These are phyloP conservation scores for Protaetia brevitarsis DNA, from an alignment of 1,140 invertebrate genomes.

Conservation along the genomic window DNA sequence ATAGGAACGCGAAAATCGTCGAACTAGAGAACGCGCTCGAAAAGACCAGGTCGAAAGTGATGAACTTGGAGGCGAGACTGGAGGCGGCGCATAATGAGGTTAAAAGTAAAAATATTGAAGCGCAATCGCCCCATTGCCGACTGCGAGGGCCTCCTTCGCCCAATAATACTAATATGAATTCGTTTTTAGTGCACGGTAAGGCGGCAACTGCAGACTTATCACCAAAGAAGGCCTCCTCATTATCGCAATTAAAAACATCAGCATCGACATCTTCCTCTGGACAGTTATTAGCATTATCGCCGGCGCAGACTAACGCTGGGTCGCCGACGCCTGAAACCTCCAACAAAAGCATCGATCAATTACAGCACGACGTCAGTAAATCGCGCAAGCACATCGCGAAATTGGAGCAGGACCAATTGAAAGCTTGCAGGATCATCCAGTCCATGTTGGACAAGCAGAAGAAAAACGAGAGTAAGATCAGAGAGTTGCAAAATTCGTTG, in stretches of 20 bases:
- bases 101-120: slow-evolving; percentile 30
- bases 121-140: slow-evolving; percentile 35
- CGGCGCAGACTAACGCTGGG: slow-evolving; percentile 2
- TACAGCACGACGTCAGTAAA: slow-evolving; percentile 1
- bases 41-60: slow-evolving; percentile 34
- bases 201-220: slow-evolving; percentile 14
- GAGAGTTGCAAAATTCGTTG: slow-evolving; percentile 36
- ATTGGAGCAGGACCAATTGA: slow-evolving; percentile 45
- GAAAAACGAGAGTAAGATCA: slow-evolving; percentile 47
- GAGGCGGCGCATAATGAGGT: slow-evolving; percentile 34
- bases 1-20: slow-evolving; percentile 33
- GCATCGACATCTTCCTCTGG: background rate
- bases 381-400: slow-evolving; percentile 38
- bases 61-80: slow-evolving; percentile 34
- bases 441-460: slow-evolving; percentile 41
- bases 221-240: slow-evolving; percentile 1
- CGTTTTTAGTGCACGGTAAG: slow-evolving; percentile 39
- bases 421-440: slow-evolving; percentile 47
- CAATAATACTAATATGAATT: slow-evolving; percentile 41
- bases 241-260: slow-evolving; percentile 1
- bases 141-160: slow-evolving; percentile 22
- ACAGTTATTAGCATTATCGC: background rate
- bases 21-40: slow-evolving; percentile 37
- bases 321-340: background rate
- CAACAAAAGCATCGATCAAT: background rate